Evolutionary conservation across 2,888 invertebrate species (phyloP).

Genomic region (Acanthosepion pharaonis): DNA sequence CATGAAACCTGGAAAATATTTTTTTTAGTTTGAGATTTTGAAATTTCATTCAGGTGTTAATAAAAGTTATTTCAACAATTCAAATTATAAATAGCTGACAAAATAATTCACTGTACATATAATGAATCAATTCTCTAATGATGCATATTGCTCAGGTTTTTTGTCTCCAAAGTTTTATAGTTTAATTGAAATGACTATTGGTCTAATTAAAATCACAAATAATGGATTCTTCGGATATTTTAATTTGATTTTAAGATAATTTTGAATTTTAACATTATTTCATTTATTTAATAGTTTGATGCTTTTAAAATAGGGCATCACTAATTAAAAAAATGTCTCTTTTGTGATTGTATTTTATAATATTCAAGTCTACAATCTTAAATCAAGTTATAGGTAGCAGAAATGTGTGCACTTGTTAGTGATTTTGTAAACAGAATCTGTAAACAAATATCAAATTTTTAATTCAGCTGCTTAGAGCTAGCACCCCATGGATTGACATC

Average conservation of each 20-base stretch:
- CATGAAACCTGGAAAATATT: no score
- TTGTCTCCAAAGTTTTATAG: not conserved
- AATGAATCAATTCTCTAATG: not conserved
- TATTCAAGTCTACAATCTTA: no score
- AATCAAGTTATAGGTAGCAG: no score
- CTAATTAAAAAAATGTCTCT: no score
- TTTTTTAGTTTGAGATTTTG: not conserved
- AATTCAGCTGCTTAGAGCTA: no score
- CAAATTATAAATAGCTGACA: not conserved
- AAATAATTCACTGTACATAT: not conserved
- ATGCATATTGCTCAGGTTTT: not conserved
- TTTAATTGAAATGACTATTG: not conserved
- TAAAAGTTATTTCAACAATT: constrained; percentile 33
- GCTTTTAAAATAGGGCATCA: not conserved
- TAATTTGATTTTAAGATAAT: not conserved
- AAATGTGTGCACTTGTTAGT: no score
- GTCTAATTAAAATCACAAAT: not conserved
- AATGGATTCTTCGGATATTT: not conserved
- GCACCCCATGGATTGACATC: no score
- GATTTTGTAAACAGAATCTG: no score
- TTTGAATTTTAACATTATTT: not conserved
- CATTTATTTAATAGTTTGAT: not conserved
- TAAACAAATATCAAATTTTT: no score
- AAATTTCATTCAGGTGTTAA: not conserved
- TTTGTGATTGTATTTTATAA: no score